These are phyloP conservation scores for Zeugodacus cucurbitae DNA, from an alignment of 1,140 invertebrate genomes.

Conservation along the genomic window DNA sequence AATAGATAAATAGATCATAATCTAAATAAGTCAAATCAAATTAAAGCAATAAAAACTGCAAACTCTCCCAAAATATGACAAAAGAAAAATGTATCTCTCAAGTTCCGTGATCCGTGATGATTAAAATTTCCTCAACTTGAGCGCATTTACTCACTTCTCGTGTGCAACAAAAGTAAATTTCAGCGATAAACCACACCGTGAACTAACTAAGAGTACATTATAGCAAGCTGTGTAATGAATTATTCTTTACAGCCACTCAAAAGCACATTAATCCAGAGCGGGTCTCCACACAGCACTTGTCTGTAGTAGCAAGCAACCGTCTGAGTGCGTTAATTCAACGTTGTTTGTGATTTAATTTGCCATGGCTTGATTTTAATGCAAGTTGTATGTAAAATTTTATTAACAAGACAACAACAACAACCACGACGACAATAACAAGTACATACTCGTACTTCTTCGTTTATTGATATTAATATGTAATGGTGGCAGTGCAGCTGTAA, in stretches of 20 bases:
- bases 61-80: too few species aligned
- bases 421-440: neutral
- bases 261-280: neutral
- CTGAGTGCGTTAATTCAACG: slow-evolving; percentile 4
- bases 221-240: neutral
- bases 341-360: slow-evolving; percentile 31
- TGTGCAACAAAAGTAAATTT: neutral
- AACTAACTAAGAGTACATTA: neutral
- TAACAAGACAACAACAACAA: neutral
- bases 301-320: neutral
- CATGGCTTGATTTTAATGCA: neutral
- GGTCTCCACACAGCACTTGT: neutral
- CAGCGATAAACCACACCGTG: neutral
- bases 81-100: too few species aligned
- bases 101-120: too few species aligned
- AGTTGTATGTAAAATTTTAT: slow-evolving; percentile 8
- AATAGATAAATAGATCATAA: too few species aligned
- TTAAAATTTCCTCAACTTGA: too few species aligned
- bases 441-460: neutral
- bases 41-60: too few species aligned
- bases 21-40: too few species aligned
- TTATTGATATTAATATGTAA: neutral
- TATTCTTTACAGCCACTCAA: neutral
- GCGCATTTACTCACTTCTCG: neutral
- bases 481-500: neutral